These are phyloP conservation scores for Stigmatopora nigra DNA, from an alignment of 2,113 vertebrate species.

Conservation along the genomic window DNA sequence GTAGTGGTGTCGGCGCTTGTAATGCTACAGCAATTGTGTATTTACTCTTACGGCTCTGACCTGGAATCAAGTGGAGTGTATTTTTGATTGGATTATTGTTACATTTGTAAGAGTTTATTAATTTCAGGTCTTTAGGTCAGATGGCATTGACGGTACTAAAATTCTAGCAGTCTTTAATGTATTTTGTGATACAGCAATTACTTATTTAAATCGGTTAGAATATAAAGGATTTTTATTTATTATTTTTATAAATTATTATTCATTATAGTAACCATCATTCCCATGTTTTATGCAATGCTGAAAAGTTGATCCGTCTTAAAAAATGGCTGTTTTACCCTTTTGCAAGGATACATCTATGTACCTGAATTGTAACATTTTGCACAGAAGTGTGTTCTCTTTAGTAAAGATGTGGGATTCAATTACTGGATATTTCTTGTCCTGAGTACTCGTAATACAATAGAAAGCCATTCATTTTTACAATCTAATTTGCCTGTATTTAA, in stretches of 20 bases:
- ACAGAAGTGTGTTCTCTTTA: neutral
- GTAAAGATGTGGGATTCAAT: neutral
- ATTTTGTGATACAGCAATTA: neutral
- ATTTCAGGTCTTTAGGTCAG: neutral
- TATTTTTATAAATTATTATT: neutral
- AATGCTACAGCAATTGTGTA: too few relatives aligned
- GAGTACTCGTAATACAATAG: neutral
- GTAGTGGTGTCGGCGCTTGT: neutral
- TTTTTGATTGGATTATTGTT: too few relatives aligned
- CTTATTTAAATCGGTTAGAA: too few relatives aligned
- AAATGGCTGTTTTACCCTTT: neutral
- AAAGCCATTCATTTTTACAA: slow-evolving; percentile 3
- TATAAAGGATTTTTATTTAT: too few relatives aligned
- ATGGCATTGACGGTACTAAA: neutral
- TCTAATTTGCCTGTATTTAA: neutral
- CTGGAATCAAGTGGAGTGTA: too few relatives aligned
- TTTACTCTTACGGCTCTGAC: neutral
- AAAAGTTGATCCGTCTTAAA: neutral
- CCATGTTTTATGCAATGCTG: neutral
- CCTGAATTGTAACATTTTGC: neutral
- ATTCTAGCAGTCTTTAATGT: neutral
- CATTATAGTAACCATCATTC: neutral
- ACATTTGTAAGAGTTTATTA: too few relatives aligned
- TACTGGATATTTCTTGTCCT: neutral
- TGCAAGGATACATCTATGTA: neutral